Evolutionary conservation across 2,888 invertebrate genomes (phyloP).

Genomic region (Malacosoma neustria): DNA sequence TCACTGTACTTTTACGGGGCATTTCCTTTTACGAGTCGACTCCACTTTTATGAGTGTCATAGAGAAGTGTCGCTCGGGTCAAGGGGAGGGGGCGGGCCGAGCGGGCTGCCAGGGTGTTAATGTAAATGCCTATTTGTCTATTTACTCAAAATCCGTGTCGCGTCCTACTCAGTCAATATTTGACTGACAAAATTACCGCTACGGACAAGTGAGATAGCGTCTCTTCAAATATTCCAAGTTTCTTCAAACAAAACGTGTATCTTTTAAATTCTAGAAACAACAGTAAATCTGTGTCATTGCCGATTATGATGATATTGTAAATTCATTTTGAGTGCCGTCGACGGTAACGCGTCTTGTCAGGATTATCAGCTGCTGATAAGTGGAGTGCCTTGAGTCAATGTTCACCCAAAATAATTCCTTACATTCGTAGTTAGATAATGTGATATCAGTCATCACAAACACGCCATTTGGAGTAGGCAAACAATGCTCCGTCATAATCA

Average conservation of each 20-base stretch:
- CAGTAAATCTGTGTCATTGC: constrained; percentile 29
- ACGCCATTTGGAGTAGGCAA: constrained; percentile 62
- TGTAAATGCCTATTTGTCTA: constrained; percentile 66
- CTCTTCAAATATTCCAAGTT: constrained; percentile 39
- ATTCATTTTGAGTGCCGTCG: constrained; percentile 23
- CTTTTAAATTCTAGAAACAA: constrained; percentile 17
- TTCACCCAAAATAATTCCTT: constrained; percentile 59
- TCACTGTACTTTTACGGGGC: constrained; percentile 20
- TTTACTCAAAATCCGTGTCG: constrained; percentile 70
- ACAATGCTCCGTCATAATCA: constrained; percentile 55
- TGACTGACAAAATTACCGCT: constrained; percentile 65
- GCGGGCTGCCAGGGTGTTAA: constrained; percentile 42
- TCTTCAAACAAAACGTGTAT: constrained; percentile 11
- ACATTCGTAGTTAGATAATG: constrained; percentile 49
- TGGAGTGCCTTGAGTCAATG: constrained; percentile 57
- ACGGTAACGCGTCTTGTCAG: constrained; percentile 35
- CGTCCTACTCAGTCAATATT: constrained; percentile 68
- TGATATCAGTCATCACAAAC: constrained; percentile 52
- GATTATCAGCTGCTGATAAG: constrained; percentile 47
- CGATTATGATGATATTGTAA: constrained; percentile 18
- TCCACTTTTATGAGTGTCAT: constrained; percentile 21
- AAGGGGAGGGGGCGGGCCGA: constrained; percentile 14
- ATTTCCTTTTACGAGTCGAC: constrained; percentile 18
- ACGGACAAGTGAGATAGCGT: constrained; percentile 57
- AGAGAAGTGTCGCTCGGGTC: constrained; percentile 14